Conservation (phyloP, 2,888 invertebrate species). For the Tiliacea citrago region DNA sequence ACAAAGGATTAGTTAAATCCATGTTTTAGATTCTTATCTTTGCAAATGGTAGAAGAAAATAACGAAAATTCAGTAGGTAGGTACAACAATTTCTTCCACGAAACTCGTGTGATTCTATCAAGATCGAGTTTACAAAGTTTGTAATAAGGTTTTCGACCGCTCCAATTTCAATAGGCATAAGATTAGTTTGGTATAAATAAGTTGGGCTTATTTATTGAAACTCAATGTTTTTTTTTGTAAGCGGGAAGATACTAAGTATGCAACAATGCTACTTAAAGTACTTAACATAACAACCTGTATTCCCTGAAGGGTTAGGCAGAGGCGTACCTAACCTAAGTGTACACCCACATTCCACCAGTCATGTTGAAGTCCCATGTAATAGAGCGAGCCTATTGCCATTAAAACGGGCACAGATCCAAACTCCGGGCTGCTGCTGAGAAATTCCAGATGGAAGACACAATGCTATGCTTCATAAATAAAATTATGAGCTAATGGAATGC, state of each 20-base stretch:
- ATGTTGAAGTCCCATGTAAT: too few species aligned
- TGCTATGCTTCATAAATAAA: not conserved
- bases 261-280: not conserved
- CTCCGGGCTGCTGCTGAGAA: too few species aligned
- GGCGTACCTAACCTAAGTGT: too few species aligned
- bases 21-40: slow-evolving; percentile 10
- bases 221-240: not conserved
- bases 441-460: too few species aligned
- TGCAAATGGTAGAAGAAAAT: not conserved
- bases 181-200: slow-evolving; percentile 11
- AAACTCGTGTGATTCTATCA: slow-evolving; percentile 29
- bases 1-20: not conserved
- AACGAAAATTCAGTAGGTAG: not conserved
- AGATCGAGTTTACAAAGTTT: slow-evolving; percentile 27
- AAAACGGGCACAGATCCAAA: not conserved
- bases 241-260: not conserved
- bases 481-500: not conserved
- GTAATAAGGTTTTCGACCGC: not conserved
- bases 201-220: not conserved
- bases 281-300: not conserved
- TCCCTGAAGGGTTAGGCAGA: not conserved
- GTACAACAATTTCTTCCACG: not conserved
- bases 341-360: not conserved
- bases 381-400: not conserved
- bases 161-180: slow-evolving; percentile 21